These are phyloP conservation scores for Gorsachius magnificus DNA, from an alignment of 2,797 vertebrate genomes.

Conservation along the genomic window DNA sequence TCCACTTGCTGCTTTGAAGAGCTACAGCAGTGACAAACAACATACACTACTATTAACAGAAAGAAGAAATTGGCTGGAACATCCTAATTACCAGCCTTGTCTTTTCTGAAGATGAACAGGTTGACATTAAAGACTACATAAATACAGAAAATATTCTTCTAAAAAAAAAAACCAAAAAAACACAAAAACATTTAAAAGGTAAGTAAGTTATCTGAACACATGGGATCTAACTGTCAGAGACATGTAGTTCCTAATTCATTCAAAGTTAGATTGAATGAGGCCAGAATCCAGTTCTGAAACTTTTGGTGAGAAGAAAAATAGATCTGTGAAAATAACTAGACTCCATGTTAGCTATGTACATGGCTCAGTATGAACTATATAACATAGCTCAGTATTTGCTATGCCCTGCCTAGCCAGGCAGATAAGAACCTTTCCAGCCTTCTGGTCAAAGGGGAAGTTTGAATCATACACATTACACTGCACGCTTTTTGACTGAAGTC, in stretches of 20 bases:
- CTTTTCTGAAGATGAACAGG: not conserved
- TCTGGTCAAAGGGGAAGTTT: not conserved
- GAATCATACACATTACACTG: not conserved
- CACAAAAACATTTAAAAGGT: not conserved
- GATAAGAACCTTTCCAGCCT: not conserved
- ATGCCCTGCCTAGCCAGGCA: not conserved
- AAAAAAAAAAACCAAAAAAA: not conserved
- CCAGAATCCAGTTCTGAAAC: not conserved
- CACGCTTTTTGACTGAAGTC: not conserved
- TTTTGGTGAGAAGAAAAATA: not conserved
- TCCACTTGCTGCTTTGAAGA: constrained; percentile 31
- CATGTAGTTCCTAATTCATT: not conserved
- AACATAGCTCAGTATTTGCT: not conserved
- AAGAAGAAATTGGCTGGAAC: constrained; percentile 37
- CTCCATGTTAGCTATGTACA: not conserved
- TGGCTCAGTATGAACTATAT: not conserved
- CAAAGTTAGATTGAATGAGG: not conserved
- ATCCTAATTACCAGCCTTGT: not conserved
- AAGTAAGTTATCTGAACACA: not conserved
- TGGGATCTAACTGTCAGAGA: not conserved
- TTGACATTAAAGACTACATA: constrained; percentile 19
- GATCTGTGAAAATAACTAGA: not conserved
- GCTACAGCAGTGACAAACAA: constrained; percentile 27
- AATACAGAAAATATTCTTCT: not conserved
- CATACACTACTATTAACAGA: not conserved